A percentile compares a stretch with the other conserved stretches of the same genome.
These are phyloP conservation scores for Rafetus swinhoei DNA, from an alignment of 2,113 vertebrate species.

Conservation along the genomic window DNA sequence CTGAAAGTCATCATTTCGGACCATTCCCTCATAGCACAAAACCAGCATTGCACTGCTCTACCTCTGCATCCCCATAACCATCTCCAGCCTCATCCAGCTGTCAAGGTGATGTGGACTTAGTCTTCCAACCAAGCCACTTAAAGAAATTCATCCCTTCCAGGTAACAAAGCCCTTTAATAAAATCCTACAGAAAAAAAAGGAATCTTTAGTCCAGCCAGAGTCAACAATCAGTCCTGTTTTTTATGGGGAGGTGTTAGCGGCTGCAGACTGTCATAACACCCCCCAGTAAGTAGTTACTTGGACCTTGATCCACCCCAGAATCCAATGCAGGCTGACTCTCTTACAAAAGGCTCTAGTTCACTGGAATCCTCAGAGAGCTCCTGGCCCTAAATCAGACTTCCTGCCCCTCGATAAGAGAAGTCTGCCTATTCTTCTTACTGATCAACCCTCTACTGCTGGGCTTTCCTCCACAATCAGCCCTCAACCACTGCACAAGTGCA, in stretches of 20 bases:
- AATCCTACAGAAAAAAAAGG: neutral
- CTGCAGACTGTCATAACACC: neutral
- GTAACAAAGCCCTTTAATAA: neutral
- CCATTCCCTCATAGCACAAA: neutral
- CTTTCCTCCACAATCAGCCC: neutral
- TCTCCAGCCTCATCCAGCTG: neutral
- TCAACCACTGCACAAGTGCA: neutral
- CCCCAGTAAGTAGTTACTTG: neutral
- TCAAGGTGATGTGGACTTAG: neutral
- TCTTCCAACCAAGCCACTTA: neutral
- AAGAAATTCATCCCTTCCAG: neutral
- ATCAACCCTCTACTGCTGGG: too few species aligned
- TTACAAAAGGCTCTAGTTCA: neutral
- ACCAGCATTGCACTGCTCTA: neutral
- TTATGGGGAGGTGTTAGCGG: neutral
- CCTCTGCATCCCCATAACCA: neutral
- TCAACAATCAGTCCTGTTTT: neutral
- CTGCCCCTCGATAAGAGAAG: neutral
- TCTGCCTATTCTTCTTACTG: neutral
- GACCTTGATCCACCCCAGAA: neutral
- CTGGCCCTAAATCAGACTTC: neutral
- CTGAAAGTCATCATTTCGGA: neutral
- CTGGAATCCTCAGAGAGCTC: too few species aligned
- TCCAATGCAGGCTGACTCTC: neutral
- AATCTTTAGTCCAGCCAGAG: neutral